These are phyloP conservation scores for Prunella strophiata DNA, from an alignment of 2,797 vertebrate species.

Conservation along the genomic window DNA sequence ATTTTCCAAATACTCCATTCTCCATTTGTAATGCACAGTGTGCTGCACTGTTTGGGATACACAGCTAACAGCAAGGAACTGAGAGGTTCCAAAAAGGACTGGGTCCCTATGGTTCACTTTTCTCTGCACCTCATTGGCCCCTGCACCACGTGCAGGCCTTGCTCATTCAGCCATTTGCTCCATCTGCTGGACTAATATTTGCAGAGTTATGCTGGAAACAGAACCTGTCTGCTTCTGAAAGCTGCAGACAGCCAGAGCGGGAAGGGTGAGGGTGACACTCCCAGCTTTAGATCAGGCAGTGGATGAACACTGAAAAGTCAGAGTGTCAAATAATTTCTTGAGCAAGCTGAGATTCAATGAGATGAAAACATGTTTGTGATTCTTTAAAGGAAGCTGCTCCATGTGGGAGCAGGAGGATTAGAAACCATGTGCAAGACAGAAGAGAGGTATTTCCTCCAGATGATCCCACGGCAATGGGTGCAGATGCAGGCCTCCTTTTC, in stretches of 20 bases:
- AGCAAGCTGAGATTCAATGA: background rate
- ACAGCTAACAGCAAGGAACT: background rate
- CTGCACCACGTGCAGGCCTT: background rate
- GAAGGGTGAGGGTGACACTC: background rate
- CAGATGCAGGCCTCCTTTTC: background rate
- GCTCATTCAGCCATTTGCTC: conserved; percentile 52
- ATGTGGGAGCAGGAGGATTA: background rate
- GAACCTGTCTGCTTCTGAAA: background rate
- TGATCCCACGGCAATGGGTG: background rate
- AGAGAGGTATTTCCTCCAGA: background rate
- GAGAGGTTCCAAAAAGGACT: rapidly evolving
- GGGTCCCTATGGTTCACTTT: background rate
- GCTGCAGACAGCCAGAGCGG: rapidly evolving
- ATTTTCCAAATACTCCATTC: background rate
- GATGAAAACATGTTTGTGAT: background rate
- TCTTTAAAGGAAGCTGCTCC: background rate
- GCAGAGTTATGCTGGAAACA: background rate
- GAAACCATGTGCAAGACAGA: background rate
- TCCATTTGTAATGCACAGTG: background rate
- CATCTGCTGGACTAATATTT: conserved; percentile 55
- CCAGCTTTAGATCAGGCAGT: background rate
- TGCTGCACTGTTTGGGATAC: background rate
- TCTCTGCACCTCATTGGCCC: background rate
- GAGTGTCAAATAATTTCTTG: background rate
- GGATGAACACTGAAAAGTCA: background rate